These are phyloP conservation scores for Parnassius mnemosyne DNA, from an alignment of 2,888 invertebrate species.

Conservation along the genomic window DNA sequence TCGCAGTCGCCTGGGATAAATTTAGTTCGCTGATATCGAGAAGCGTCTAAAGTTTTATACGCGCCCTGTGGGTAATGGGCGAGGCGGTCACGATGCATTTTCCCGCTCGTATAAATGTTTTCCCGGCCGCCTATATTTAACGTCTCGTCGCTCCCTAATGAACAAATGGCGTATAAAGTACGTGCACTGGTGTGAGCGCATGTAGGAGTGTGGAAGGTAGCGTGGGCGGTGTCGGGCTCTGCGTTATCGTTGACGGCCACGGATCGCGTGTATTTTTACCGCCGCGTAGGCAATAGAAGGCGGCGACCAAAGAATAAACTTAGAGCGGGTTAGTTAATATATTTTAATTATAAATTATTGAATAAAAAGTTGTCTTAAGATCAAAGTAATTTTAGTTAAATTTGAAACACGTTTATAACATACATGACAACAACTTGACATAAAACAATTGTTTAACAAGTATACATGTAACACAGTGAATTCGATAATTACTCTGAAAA, in stretches of 20 bases:
- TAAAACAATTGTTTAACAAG: no score
- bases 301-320: slow-evolving; percentile 3
- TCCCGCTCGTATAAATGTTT: slow-evolving; percentile 31
- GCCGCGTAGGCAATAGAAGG: slow-evolving; percentile 37
- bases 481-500: no score
- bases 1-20: slow-evolving; percentile 53
- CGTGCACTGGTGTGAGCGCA: slow-evolving; percentile 26
- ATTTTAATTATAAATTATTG: background rate
- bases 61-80: slow-evolving; percentile 24
- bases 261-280: slow-evolving; percentile 53
- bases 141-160: slow-evolving; percentile 36
- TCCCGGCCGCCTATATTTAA: slow-evolving; percentile 37
- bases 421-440: no score
- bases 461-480: no score
- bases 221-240: slow-evolving; percentile 35
- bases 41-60: slow-evolving; percentile 31
- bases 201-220: slow-evolving; percentile 33
- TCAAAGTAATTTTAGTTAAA: no score
- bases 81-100: slow-evolving; percentile 31
- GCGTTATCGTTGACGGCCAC: slow-evolving; percentile 48
- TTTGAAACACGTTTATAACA: no score
- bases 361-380: no score
- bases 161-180: slow-evolving; percentile 32
- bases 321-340: background rate
- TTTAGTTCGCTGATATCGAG: slow-evolving; percentile 67